Percentiles rank a stretch among this genome's conserved stretches.
Conservation (phyloP, 2,888 invertebrate species). For the Corbicula japonica region DNA sequence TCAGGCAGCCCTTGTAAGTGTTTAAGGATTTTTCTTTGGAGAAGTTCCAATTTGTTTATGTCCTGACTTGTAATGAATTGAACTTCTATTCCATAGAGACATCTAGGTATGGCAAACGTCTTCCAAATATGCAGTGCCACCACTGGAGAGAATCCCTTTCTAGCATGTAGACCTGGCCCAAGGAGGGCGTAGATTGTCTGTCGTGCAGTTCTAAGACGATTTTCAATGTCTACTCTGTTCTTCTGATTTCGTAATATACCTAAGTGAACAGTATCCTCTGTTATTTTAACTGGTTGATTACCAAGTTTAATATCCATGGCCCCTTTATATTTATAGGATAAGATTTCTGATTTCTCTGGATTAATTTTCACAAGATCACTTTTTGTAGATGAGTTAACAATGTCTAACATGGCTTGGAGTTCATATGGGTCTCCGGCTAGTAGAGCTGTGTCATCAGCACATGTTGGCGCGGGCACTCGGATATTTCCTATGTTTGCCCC, state of each 20-base stretch:
- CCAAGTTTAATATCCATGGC: no score
- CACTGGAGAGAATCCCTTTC: slow-evolving; percentile 3
- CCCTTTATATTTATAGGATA: neutral
- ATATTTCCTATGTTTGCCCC: neutral
- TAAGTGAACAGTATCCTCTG: no score
- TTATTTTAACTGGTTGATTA: no score
- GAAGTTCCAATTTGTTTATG: neutral
- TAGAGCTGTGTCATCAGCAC: neutral
- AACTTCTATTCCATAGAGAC: slow-evolving; percentile 1
- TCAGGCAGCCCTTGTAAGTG: slow-evolving; percentile 4
- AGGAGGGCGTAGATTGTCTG: neutral
- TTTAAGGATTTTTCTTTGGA: slow-evolving; percentile 3
- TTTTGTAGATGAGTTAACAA: no score
- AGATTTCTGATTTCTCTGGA: slow-evolving; percentile 5
- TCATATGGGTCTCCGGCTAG: neutral
- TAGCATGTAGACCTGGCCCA: slow-evolving; percentile 10
- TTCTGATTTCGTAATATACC: neutral
- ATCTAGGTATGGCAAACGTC: neutral
- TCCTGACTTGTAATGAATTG: neutral
- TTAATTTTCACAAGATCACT: no score
- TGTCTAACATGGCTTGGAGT: neutral
- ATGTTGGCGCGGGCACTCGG: neutral
- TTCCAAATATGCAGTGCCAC: slow-evolving; percentile 7
- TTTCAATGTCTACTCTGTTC: slow-evolving; percentile 11
- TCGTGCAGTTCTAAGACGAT: neutral